Percentiles rank a stretch among this genome's conserved stretches.
Conservation (phyloP, 2,888 invertebrate genomes). For the Pseudolycoriella hygida region DNA sequence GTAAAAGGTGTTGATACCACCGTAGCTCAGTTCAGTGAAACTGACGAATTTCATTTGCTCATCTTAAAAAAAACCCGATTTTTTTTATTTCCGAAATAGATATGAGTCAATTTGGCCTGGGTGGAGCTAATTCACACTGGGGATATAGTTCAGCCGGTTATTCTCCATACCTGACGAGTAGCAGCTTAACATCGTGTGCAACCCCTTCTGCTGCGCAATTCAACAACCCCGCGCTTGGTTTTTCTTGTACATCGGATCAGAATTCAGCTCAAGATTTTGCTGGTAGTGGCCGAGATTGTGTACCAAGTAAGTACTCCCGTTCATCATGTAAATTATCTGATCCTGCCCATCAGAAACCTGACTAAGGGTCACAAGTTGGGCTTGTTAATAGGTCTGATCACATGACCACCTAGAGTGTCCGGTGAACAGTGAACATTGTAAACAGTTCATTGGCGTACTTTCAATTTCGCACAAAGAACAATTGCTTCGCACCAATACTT, state of each 20-base stretch:
- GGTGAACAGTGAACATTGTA: too few species aligned
- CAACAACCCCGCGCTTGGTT: slow-evolving; percentile 56
- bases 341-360: too few species aligned
- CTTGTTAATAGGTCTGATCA: too few species aligned
- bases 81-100: slow-evolving; percentile 31
- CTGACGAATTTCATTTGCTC: too few species aligned
- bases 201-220: slow-evolving; percentile 53
- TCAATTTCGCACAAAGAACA: too few species aligned
- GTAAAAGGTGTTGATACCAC: not conserved
- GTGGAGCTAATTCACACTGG: slow-evolving; percentile 75
- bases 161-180: slow-evolving; percentile 60
- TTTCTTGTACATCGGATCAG: slow-evolving; percentile 52
- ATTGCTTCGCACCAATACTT: too few species aligned
- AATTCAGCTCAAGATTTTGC: slow-evolving; percentile 37
- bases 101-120: slow-evolving; percentile 72
- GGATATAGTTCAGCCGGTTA: slow-evolving; percentile 74
- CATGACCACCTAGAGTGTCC: too few species aligned
- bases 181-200: slow-evolving; percentile 53
- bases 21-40: too few species aligned
- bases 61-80: too few species aligned
- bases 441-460: too few species aligned
- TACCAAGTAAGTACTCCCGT: slow-evolving; percentile 27
- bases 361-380: too few species aligned
- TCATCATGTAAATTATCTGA: too few species aligned
- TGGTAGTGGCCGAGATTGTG: slow-evolving; percentile 36